A percentile compares a stretch with the other conserved stretches of the same genome.
These are phyloP conservation scores for Myotis vivesi DNA, from an alignment of 2,797 vertebrate species.

Conservation along the genomic window DNA sequence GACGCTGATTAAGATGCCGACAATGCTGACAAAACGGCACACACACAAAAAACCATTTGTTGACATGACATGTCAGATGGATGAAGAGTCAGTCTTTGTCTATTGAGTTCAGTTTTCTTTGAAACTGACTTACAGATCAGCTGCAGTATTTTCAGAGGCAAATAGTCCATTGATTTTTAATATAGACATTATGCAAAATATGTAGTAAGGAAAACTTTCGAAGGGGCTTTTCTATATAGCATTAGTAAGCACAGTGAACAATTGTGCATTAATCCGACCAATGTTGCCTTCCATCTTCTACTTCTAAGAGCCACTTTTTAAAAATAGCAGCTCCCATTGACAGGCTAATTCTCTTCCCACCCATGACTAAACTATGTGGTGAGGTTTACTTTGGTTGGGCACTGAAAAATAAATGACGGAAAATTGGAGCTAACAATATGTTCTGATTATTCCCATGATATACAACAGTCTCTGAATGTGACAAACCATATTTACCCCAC, in stretches of 20 bases:
- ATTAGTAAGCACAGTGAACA: constrained; percentile 69
- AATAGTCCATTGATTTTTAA: constrained; percentile 78
- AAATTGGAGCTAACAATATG: constrained; percentile 83
- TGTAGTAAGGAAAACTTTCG: constrained; percentile 75
- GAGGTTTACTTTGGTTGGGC: constrained; percentile 79
- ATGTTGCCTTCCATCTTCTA: constrained; percentile 58
- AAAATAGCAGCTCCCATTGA: constrained; percentile 51
- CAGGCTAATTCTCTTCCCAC: constrained; percentile 77
- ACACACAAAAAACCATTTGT: constrained; percentile 91
- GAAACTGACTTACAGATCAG: constrained; percentile 89
- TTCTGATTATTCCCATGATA: constrained; percentile 82
- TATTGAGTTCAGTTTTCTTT: constrained; percentile 89
- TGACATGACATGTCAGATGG: constrained; percentile 94
- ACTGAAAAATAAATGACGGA: constrained; percentile 80
- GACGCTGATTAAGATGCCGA: constrained; percentile 95
- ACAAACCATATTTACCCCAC: constrained; percentile 82
- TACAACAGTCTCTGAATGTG: constrained; percentile 73
- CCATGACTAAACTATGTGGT: constrained; percentile 70
- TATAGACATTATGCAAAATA: constrained; percentile 76
- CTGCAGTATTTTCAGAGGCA: constrained; percentile 87
- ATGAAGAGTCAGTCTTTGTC: constrained; percentile 94
- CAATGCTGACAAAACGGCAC: constrained; percentile 94
- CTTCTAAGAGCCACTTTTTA: constrained; percentile 66
- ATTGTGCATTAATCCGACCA: constrained; percentile 64
- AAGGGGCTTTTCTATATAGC: constrained; percentile 74